Evolutionary conservation across 2,888 invertebrate genomes (phyloP).

Genomic region (Hofmannophila pseudospretella): DNA sequence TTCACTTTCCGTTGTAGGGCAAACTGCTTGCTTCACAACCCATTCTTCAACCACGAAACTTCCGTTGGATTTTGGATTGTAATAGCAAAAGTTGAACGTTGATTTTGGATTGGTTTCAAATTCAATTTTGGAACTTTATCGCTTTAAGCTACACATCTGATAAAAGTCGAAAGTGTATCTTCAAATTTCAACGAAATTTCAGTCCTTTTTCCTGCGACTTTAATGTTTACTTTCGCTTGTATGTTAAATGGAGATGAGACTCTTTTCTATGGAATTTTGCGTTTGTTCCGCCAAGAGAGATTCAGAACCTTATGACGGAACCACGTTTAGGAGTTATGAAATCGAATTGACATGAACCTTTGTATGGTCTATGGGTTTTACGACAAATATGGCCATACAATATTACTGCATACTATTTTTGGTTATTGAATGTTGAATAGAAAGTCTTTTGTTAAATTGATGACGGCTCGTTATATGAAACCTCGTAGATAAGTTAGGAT

Average conservation of each 20-base stretch:
- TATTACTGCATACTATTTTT: constrained; percentile 5
- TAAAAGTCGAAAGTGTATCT: constrained; percentile 48
- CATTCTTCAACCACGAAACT: constrained; percentile 13
- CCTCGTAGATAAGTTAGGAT: too few relatives aligned
- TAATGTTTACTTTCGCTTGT: constrained; percentile 26
- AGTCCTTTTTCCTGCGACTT: neutral
- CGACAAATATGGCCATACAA: constrained; percentile 9
- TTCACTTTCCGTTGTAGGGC: constrained; percentile 76
- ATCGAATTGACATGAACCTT: constrained; percentile 62
- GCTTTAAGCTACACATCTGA: constrained; percentile 22
- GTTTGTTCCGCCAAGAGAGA: constrained; percentile 61
- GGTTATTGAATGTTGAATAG: constrained; percentile 2
- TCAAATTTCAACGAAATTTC: constrained; percentile 14
- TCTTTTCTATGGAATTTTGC: constrained; percentile 20
- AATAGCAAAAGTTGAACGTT: fast-evolving
- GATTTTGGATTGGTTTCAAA: constrained; percentile 12
- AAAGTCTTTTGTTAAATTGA: neutral
- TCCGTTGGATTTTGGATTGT: constrained; percentile 20
- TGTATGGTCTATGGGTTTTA: constrained; percentile 34
- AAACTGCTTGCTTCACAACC: constrained; percentile 36
- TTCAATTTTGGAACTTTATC: constrained; percentile 34
- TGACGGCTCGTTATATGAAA: neutral
- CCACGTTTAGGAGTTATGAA: constrained; percentile 64
- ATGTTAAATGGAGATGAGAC: constrained; percentile 19
- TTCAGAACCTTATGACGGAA: constrained; percentile 70